phyloP scores from a whole-genome alignment of 2,888 invertebrate species.

The Labia minor region DNA sequence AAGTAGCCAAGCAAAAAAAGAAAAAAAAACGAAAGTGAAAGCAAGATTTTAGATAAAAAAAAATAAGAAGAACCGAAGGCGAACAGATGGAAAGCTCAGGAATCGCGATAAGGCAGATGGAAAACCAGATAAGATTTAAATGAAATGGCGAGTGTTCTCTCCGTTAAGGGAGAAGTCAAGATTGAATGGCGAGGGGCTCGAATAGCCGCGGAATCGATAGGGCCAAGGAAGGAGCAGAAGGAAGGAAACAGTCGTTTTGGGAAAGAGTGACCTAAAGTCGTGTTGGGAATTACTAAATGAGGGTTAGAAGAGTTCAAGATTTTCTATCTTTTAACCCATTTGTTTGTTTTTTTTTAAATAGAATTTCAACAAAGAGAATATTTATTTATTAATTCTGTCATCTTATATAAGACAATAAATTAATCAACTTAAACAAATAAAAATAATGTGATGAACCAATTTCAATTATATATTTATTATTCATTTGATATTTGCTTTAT shows the following conservation, averaged over 20 bases:
- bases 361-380: too few species aligned
- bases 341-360: too few species aligned
- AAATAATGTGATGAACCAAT: too few species aligned
- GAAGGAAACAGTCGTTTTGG: not conserved
- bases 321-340: too few species aligned
- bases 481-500: too few species aligned
- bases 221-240: not conserved
- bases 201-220: conserved; percentile 1
- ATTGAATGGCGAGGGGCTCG: not conserved
- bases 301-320: too few species aligned
- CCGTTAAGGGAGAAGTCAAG: not conserved
- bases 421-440: too few species aligned
- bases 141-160: not conserved
- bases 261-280: not conserved
- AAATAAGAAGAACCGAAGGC: not conserved
- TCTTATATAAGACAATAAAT: too few species aligned
- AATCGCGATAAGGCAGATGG: conserved; percentile 1
- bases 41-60: not conserved
- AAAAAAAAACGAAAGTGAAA: not conserved
- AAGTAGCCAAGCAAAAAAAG: not conserved
- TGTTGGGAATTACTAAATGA: not conserved
- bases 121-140: conserved; percentile 7
- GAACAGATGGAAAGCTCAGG: conserved; percentile 3
- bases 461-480: too few species aligned
- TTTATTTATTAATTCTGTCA: too few species aligned